Percentiles rank a stretch among this genome's conserved stretches.
Conservation (phyloP, 2,113 vertebrate species). For the Leptocoma aspasia region DNA sequence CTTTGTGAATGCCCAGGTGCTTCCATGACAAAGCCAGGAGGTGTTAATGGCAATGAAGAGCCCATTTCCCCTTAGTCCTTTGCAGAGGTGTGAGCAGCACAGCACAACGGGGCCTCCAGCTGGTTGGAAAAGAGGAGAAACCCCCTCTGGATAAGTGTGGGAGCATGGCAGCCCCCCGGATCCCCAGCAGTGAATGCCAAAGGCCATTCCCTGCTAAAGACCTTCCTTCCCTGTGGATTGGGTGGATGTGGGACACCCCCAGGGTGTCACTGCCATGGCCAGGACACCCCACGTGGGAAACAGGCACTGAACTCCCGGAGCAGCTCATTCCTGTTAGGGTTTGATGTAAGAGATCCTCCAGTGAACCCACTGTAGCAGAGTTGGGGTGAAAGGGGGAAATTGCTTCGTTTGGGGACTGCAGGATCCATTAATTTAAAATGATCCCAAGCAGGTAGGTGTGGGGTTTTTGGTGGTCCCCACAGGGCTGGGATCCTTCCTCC, state of each 20-base stretch:
- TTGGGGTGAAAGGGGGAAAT: background rate
- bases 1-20: background rate
- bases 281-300: background rate
- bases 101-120: background rate
- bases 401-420: background rate
- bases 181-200: background rate
- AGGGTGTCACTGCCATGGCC: background rate
- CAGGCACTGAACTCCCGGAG: background rate
- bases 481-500: too few species aligned
- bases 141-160: background rate
- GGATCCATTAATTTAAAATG: background rate
- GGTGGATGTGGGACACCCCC: background rate
- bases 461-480: too few species aligned
- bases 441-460: background rate
- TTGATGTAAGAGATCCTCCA: fast-evolving
- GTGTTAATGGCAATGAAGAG: background rate
- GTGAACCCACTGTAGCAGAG: background rate
- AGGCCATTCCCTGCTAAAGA: background rate
- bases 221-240: background rate
- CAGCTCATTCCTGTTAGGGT: background rate
- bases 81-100: background rate
- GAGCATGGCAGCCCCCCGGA: background rate
- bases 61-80: constrained; percentile 1
- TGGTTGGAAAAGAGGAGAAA: background rate
- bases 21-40: background rate